These are phyloP conservation scores for Enteromius afrohamiltoni DNA, from an alignment of 2,797 vertebrate genomes.

Conservation along the genomic window DNA sequence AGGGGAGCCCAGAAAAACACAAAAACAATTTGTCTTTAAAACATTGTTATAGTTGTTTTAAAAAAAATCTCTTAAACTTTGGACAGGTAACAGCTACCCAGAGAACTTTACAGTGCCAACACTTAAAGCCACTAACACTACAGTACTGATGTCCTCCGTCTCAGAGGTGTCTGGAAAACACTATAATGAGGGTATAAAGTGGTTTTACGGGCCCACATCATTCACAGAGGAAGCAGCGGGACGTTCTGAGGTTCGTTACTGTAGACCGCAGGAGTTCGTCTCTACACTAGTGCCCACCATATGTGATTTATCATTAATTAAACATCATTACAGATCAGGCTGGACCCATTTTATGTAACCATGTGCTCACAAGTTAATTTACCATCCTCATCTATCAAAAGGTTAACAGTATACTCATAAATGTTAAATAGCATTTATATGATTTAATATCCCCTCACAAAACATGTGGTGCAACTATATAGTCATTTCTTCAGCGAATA, in stretches of 20 bases:
- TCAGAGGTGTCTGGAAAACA: slow-evolving; percentile 38
- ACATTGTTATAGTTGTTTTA: background rate
- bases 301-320: slow-evolving; percentile 30
- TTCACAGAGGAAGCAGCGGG: slow-evolving; percentile 26
- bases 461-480: background rate
- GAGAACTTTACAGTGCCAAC: slow-evolving; percentile 1
- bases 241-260: slow-evolving; percentile 29
- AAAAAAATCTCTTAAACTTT: background rate
- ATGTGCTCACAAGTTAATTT: slow-evolving; percentile 7
- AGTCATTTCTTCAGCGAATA: background rate
- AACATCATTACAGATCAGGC: slow-evolving; percentile 28
- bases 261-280: slow-evolving; percentile 29
- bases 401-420: background rate
- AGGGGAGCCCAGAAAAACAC: background rate
- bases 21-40: background rate
- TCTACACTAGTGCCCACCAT: slow-evolving; percentile 27
- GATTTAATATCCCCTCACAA: background rate
- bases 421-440: slow-evolving; percentile 3
- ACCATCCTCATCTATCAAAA: slow-evolving; percentile 13
- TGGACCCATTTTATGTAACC: background rate
- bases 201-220: slow-evolving; percentile 31
- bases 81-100: background rate
- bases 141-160: slow-evolving; percentile 1
- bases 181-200: slow-evolving; percentile 42
- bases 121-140: slow-evolving; percentile 8